Evolutionary conservation across 2,113 vertebrate genomes (phyloP), one percentile per base, ranked within the genome.

Genomic region (Saccopteryx leptura): DNA sequence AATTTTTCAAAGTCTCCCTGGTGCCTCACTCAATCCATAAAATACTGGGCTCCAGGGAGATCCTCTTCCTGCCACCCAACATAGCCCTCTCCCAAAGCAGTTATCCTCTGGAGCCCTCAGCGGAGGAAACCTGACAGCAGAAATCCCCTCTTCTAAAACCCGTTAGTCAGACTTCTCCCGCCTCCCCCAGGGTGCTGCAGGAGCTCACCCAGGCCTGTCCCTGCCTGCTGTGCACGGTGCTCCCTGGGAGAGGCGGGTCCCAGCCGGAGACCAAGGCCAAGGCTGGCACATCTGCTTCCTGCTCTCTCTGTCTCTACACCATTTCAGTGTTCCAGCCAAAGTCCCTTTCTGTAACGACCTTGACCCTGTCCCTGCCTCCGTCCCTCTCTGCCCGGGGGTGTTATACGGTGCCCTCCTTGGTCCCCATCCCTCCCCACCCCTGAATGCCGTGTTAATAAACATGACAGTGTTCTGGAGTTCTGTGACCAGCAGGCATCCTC

Each of bases 11-110:
- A 10, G 19, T 56, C 28, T 78, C 46, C 12, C 11, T 19, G 81
- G 10, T 24, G 63, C 68, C 39, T 95, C 74, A 24, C 39, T 92
- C 46, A 58, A 60, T 39, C 74, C 94, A 89, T 61, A 88, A 92
- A 93, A 86, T 7, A 72, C 68, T 61, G 50, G 63, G 8, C 28
- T 71, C 61, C n/a, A 68, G 93, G 89, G 79, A 93, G 46, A 26
- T 76, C 65, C 33, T 26, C 66, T 78, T 86, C 69, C 75, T 68
- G 65, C 24, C 19, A 76, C 83, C 68, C 60, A 6, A 63, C 91
- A 81, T 24, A 93, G 54, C 66, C 50, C 46, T 92, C 87, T 96
- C 75, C 89, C 80, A 56, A 1, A 75, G 23, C 28, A 39, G 0
- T 86, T 79, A 86, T 54, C 46, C 85, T 61, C 52, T 65, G 63